Conservation (phyloP, 2,888 invertebrate species). For the Eremobia ochroleuca region DNA sequence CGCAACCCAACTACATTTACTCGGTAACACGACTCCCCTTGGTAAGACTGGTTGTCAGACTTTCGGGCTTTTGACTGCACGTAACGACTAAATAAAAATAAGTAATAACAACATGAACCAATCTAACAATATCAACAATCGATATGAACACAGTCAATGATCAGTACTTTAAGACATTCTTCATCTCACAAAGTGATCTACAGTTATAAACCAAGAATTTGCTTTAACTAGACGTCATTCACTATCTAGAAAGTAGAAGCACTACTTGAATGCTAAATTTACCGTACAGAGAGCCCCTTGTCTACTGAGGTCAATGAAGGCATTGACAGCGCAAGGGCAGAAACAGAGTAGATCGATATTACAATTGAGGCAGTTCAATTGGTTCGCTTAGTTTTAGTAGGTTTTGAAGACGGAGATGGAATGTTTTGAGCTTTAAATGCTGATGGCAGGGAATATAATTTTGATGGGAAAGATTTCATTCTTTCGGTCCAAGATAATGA, state of each 20-base stretch:
- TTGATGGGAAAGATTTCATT: not conserved
- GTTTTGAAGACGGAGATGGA: slow-evolving; percentile 16
- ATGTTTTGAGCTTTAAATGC: not conserved
- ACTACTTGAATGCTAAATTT: slow-evolving; percentile 72
- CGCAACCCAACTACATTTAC: not conserved
- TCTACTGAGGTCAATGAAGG: slow-evolving; percentile 76
- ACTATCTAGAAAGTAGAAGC: slow-evolving; percentile 68
- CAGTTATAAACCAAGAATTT: slow-evolving; percentile 43
- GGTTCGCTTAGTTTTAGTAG: slow-evolving; percentile 19
- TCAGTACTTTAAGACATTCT: slow-evolving; percentile 1
- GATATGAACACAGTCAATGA: not conserved
- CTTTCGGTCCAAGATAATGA: not conserved
- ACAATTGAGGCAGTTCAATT: slow-evolving; percentile 58
- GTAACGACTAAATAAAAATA: not conserved
- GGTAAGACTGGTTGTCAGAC: not conserved
- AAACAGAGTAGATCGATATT: slow-evolving; percentile 52
- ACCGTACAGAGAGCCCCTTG: slow-evolving; percentile 66
- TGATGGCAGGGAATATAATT: not conserved
- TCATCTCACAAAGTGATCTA: slow-evolving; percentile 19
- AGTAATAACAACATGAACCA: not conserved
- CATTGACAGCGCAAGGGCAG: slow-evolving; percentile 79
- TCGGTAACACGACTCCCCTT: not conserved
- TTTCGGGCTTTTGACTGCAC: not conserved
- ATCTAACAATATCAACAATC: not conserved
- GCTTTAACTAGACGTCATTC: slow-evolving; percentile 58